Base-by-base conservation (phyloP, 2,113 vertebrate species). In the Plotosus lineatus region DNA sequence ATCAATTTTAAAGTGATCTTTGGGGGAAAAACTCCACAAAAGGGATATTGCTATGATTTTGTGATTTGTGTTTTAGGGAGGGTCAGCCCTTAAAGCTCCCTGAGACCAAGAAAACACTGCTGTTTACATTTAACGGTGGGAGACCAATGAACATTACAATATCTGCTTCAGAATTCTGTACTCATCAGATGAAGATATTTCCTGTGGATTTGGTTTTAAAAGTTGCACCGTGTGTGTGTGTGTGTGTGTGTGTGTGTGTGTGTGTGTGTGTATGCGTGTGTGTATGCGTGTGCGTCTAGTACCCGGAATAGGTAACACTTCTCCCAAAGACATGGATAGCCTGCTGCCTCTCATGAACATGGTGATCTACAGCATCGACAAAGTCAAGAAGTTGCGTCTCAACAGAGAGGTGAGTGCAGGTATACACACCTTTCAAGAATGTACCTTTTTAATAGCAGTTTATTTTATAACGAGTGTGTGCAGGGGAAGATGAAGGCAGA, bases 61-160 rank as follows among this genome's bases (percentile, higher is more conserved):
- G 31, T 36, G 15, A 11, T 33, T 38, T 9, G 71, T 86, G 82
- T 88, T 88, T 88, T 86, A 99, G 98, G 93, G 98, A 99, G 91
- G 98, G 98, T 85, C 98, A 99, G 91, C 97, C 97, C 79, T 94
- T 98, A 88, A 99, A 99, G 94, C 95, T 99, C 85, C 97, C 98
- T 2, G 98, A 99, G 86, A 98, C 98, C 82, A 99, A 98, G 93
- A 97, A 96, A 92, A 96, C 98, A 60, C 93, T 99, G 86, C 82
- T 98, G 95, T 99, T 99, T 97, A 99, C 97, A 96, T 98, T 99
- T 95, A 99, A 97, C 21, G 98, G 97, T 99, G 92, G 94, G 80
- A 33, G 23, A 72, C 12, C 1, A n/a, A n/a, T n/a, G n/a, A n/a
- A n/a, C n/a, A n/a, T n/a, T n/a, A n/a, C n/a, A n/a, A n/a, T n/a